Percentiles rank a stretch among this genome's conserved stretches.
Evolutionary conservation across 2,888 invertebrate genomes (phyloP).

Genomic region (Lepidochrysops patricia): DNA sequence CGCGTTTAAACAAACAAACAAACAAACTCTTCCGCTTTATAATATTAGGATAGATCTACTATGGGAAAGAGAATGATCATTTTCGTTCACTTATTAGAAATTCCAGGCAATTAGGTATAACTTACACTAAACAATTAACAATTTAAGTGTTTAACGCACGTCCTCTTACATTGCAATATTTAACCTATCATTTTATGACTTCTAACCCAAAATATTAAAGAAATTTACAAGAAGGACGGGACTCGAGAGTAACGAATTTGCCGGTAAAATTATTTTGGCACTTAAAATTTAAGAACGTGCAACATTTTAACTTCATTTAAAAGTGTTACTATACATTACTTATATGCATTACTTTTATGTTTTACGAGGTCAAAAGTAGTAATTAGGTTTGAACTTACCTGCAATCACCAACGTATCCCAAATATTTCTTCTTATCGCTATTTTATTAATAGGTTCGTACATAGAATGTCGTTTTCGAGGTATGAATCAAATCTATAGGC

Average conservation of each 20-base stretch:
- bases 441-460: too few relatives aligned
- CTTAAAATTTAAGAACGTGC: slow-evolving; percentile 7
- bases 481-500: not conserved
- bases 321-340: slow-evolving; percentile 4
- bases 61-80: too few relatives aligned
- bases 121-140: not conserved
- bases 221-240: not conserved
- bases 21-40: too few relatives aligned
- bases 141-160: not conserved
- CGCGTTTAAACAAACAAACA: too few relatives aligned
- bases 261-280: not conserved
- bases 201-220: not conserved
- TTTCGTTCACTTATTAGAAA: too few relatives aligned
- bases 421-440: too few relatives aligned
- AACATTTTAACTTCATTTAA: slow-evolving; percentile 10
- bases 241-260: slow-evolving; percentile 1
- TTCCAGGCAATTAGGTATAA: too few relatives aligned
- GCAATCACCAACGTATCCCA: not conserved
- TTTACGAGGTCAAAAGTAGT: slow-evolving; percentile 6
- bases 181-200: not conserved
- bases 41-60: too few relatives aligned
- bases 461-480: not conserved
- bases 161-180: not conserved
- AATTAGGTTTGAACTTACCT: slow-evolving; percentile 1
- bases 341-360: slow-evolving; percentile 8